Evolutionary conservation across 2,888 invertebrate species (phyloP).

Genomic region (Rotaria magnacalcarata): DNA sequence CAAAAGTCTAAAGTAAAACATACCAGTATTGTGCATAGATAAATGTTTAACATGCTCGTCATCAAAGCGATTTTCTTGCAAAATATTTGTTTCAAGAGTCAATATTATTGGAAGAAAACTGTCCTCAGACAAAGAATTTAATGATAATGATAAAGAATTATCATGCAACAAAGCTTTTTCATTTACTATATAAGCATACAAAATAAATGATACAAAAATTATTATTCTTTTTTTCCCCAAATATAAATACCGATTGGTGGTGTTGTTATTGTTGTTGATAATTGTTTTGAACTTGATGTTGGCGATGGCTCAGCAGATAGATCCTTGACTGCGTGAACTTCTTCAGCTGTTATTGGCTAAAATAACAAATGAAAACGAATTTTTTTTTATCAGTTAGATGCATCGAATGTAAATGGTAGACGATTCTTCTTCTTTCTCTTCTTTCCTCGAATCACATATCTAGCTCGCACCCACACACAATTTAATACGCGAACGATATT

Average conservation of each 20-base stretch:
- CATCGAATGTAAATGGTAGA: background rate
- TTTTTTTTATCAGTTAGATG: background rate
- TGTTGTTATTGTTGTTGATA: background rate
- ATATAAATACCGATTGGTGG: background rate
- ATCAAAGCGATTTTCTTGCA: background rate
- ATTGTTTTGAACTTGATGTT: background rate
- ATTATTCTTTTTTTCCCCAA: too few relatives aligned
- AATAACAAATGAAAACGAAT: background rate
- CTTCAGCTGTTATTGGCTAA: constrained; percentile 13
- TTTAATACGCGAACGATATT: background rate
- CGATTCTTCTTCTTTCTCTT: background rate
- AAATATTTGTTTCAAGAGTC: background rate
- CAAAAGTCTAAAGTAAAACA: background rate
- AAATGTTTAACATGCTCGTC: background rate
- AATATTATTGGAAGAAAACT: background rate
- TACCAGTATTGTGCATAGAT: background rate
- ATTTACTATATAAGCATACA: background rate
- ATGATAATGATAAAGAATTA: background rate
- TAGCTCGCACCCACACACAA: background rate
- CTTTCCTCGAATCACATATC: background rate
- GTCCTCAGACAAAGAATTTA: background rate
- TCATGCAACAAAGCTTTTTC: background rate
- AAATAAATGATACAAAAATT: background rate
- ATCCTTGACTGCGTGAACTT: background rate
- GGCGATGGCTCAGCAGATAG: background rate